Base-by-base conservation (phyloP, 2,797 vertebrate genomes). In the Peromyscus eremicus region DNA sequence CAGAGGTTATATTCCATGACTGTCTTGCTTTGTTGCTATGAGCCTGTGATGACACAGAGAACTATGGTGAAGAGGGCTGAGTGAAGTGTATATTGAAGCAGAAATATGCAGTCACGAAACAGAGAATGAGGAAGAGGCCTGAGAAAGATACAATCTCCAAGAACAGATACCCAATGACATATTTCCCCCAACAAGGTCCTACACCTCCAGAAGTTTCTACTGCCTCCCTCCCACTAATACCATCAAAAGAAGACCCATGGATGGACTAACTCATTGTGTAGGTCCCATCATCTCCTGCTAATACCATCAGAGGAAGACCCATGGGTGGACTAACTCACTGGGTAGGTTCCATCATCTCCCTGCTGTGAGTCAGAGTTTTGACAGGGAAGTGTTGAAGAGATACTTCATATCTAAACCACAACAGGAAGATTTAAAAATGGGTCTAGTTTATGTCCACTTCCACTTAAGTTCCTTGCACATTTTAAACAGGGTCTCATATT, bases 361-460 rank as follows among this genome's bases (percentile, higher is more conserved):
- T 32, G 1, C 10, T 60, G 34, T 11, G 29, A 46, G 23, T 40
- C 37, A 89, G n/a, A 10, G 27, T 46, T 84, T 46, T 13, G 55
- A 25, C 19, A 46, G 37, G 29, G 32, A 75, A 8, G 29, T 34
- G 32, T 19, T 46, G 11, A 57, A 19, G 14, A 12, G 11, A 43
- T 5, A 60, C 11, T 27, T 80, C 27, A n/a, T 49, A n/a, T 17
- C 55, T 46, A 76, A 89, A 43, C 43, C 62, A 23, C 23, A 85
- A 49, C 9, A 43, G 46, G 27, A 52, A 29, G 10, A 43, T 16
- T 70, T 13, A 17, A 77, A 68, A 71, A 34, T 13, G 27, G 5
- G 43, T 4, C 62, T 84, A 29, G 71, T 89, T 93, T 81, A 81
- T 82, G 2, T 83, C 60, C 79, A 43, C 52, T 94, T 96, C 57